phyloP scores from a whole-genome alignment of 2,888 invertebrate species.

The Dascillus cervinus region DNA sequence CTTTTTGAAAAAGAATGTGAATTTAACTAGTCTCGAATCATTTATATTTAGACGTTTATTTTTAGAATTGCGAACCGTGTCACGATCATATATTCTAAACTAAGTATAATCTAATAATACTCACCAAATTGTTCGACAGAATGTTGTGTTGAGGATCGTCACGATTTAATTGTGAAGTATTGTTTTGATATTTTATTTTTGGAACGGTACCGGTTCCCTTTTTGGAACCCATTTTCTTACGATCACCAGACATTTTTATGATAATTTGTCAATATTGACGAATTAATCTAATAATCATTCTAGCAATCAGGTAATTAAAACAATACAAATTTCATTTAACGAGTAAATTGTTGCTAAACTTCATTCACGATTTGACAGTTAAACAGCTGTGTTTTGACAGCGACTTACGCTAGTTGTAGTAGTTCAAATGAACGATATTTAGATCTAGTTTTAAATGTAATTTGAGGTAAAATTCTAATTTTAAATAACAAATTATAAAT shows the following conservation, averaged over 20 bases:
- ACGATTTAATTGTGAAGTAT: conserved; percentile 26
- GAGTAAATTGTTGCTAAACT: no score
- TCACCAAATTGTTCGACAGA: conserved; percentile 38
- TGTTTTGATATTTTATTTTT: conserved; percentile 54
- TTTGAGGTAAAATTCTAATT: no score
- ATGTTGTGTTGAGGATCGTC: conserved; percentile 19
- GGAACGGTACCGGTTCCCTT: conserved; percentile 58
- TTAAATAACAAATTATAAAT: no score
- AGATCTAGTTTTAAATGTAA: no score
- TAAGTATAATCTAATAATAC: conserved; percentile 13
- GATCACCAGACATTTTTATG: conserved; percentile 37
- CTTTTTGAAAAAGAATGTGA: conserved; percentile 20
- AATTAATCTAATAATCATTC: no score
- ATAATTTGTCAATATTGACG: no score
- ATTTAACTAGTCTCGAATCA: conserved; percentile 4
- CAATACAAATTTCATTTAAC: no score
- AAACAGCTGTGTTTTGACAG: no score
- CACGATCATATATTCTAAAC: conserved; percentile 8
- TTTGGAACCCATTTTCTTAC: conserved; percentile 33
- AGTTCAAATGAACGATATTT: no score
- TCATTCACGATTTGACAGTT: no score
- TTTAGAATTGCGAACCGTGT: conserved; percentile 12
- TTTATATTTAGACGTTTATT: conserved; percentile 20
- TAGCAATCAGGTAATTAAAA: no score
- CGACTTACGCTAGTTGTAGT: no score